Conservation (phyloP, 2,888 invertebrate species). For the Shargacucullia verbasci region DNA sequence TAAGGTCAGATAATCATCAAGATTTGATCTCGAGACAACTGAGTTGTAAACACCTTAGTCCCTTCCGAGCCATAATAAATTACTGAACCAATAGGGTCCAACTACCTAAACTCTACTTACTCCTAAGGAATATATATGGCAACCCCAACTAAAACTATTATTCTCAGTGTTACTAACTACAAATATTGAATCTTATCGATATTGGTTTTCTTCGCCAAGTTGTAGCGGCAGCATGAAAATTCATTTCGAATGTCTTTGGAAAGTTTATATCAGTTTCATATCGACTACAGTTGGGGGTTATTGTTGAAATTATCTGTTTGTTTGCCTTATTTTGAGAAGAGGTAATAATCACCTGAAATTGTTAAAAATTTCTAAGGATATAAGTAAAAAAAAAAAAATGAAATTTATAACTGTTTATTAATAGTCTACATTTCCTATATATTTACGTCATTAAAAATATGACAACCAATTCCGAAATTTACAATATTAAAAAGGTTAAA, state of each 20-base stretch:
- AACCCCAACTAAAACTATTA: constrained; percentile 53
- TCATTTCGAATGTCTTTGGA: constrained; percentile 55
- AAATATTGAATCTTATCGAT: constrained; percentile 71
- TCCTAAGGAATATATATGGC: constrained; percentile 39
- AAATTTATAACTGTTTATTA: too few species aligned
- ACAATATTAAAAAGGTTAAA: too few species aligned
- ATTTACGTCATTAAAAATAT: too few species aligned
- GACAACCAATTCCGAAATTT: too few species aligned
- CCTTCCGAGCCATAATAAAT: constrained; percentile 53
- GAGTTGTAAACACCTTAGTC: constrained; percentile 45
- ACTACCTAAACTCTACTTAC: constrained; percentile 44
- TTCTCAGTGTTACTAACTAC: constrained; percentile 65
- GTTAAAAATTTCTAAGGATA: neutral
- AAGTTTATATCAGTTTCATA: constrained; percentile 52
- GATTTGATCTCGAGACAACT: constrained; percentile 35
- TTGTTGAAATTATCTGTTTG: constrained; percentile 40
- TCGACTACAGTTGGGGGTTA: constrained; percentile 38
- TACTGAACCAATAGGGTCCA: constrained; percentile 48
- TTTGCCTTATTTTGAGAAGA: constrained; percentile 4
- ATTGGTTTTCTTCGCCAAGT: constrained; percentile 64
- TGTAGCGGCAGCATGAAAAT: constrained; percentile 54
- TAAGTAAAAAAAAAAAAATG: neutral
- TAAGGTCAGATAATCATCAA: constrained; percentile 47
- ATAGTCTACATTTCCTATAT: too few species aligned
- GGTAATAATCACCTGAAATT: constrained; percentile 30